Conservation (phyloP, 2,797 vertebrate species). For the Paguma larvata region DNA sequence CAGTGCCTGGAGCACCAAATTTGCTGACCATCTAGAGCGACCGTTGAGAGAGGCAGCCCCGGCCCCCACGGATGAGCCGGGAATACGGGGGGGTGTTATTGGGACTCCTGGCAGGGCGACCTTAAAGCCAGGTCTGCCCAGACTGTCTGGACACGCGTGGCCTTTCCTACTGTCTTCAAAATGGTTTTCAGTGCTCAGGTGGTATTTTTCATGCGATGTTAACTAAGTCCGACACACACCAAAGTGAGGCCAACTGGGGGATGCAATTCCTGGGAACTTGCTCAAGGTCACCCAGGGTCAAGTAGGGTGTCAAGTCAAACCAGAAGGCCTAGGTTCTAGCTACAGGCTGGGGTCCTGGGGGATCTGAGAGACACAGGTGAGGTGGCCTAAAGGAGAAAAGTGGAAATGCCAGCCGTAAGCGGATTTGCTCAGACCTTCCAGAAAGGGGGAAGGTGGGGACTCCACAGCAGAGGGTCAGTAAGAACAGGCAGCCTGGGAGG, state of each 20-base stretch:
- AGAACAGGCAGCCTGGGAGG: background rate
- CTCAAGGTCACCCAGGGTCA: background rate
- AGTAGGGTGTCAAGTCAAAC: background rate
- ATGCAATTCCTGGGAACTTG: background rate
- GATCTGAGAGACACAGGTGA: background rate
- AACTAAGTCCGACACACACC: background rate
- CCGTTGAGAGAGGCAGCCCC: no score
- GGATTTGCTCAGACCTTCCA: background rate
- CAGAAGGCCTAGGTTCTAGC: background rate
- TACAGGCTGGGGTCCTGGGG: background rate
- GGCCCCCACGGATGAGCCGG: background rate
- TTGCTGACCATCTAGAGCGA: background rate
- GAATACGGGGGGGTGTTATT: background rate
- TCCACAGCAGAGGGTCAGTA: fast-evolving
- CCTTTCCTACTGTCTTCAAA: background rate
- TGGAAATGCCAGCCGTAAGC: fast-evolving
- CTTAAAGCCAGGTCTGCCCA: background rate
- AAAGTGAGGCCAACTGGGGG: background rate
- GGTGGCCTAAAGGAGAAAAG: background rate
- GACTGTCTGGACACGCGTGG: background rate
- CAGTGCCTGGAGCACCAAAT: background rate
- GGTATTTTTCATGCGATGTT: background rate
- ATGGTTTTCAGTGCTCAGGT: background rate
- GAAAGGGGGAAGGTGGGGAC: background rate
- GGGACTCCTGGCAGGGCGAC: background rate